phyloP scores from a whole-genome alignment of 2,888 invertebrate genomes.

The Protophormia terraenovae region DNA sequence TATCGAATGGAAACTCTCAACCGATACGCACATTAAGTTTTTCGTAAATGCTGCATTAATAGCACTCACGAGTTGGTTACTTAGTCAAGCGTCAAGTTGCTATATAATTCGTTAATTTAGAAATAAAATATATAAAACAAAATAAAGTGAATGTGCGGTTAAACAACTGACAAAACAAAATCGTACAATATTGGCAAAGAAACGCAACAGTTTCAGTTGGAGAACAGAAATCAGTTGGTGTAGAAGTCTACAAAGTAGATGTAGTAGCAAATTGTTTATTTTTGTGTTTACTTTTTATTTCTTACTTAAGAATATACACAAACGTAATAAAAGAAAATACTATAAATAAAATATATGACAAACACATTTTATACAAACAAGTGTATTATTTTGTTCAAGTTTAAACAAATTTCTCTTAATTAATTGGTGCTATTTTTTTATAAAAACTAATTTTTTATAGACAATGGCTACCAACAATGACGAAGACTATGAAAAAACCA shows the following conservation, averaged over 20 bases:
- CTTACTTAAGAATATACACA: background rate
- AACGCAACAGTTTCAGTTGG: constrained; percentile 46
- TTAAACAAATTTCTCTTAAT: background rate
- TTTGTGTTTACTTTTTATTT: background rate
- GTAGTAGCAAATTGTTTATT: background rate
- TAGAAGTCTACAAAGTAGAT: background rate
- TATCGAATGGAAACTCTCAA: background rate
- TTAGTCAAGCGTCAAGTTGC: constrained; percentile 25
- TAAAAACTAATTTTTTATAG: background rate
- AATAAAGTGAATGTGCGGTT: background rate
- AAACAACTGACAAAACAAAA: constrained; percentile 11
- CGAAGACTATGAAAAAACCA: constrained; percentile 69
- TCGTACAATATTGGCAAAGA: constrained; percentile 19
- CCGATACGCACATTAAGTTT: background rate
- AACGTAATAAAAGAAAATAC: background rate
- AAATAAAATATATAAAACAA: constrained; percentile 9
- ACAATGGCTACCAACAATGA: constrained; percentile 27
- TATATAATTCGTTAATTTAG: background rate
- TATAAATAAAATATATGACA: background rate
- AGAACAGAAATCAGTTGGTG: constrained; percentile 2
- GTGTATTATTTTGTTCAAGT: background rate
- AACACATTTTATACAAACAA: background rate
- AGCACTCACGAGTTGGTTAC: background rate
- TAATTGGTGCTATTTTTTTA: background rate
- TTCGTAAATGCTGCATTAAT: background rate